Evolutionary conservation across 1,140 invertebrate species (phyloP), one percentile per base, ranked within the genome.

Genomic region (Bombus terrestris): DNA sequence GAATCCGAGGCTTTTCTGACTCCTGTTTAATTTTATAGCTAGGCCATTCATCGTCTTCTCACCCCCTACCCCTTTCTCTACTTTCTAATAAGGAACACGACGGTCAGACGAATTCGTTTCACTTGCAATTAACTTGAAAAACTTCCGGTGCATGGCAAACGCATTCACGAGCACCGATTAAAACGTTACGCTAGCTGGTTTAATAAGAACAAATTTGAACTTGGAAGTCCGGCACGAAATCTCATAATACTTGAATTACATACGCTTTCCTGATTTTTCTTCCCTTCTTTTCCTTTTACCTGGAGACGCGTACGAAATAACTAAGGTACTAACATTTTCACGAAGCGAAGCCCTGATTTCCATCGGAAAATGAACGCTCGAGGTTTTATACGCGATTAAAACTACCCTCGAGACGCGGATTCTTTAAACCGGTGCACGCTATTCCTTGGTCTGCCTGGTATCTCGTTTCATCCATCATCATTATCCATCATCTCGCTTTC

Each of bases 1-100:
- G 25, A 35, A 32, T 18, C 22, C 35, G 43, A 39, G 28, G 18
- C 68, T 53, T 53, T 68, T 25, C 68, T 57, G 57, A 71, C 72
- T 89, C 72, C 53, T 72, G 75, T 41, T 79, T 72, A 79, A 72
- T 84, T 79, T 59, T 71, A 72, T 62, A 32, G 62, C 18, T 22
- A n/a, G 32, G 15, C 39, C 76, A n/a, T 79, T 72, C 75, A 59
- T 22, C 64, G 82, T 6, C 12, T 37, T 13, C 12, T 39, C 13
- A 3, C 28, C 28, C 6, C 28, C 66, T 3, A 2, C 6, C 5
- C 10, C 37, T 69, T 62, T n/a, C 22, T 28, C 28, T 9, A 28
- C 25, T 28, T 68, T 77, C 25, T 9, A 79, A 22, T 59, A 39
- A 41, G 66, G 13, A 84, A 15, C 53, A 66, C 13, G 25, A 22